Base-by-base conservation (phyloP, 2,888 invertebrate species). In the Drepanosiphum platanoidis region DNA sequence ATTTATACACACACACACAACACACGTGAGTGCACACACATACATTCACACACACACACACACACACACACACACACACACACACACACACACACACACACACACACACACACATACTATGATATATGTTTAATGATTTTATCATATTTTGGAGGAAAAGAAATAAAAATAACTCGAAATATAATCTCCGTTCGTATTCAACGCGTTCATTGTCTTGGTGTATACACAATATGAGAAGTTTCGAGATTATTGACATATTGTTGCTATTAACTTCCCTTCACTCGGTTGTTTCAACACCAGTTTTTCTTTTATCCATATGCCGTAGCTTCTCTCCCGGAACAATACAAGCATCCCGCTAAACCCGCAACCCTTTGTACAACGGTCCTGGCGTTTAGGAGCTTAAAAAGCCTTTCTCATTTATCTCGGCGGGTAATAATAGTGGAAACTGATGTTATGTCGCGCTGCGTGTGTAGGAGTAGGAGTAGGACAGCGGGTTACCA, bases 401-500 rank as follows among this genome's bases (percentile, higher is more conserved):
- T 84, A 84, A 84, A 84, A 84, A 84, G 83, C 83, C 83, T 75
- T 84, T 84, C 83, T 84, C 83, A 75, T 84, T 84, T 77, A 84
- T 84, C 83, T 84, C 83, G 75, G 66, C 68, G 83, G 83, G 83
- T 84, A 84, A 83, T 83, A 83, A 84, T 84, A 77, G 75, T 84
- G 75, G 36, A 84, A 84, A 84, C 83, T 75, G 83, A 75, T 84
- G 83, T 84, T 68, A 75, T 84, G 83, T 84, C 83, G 36, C 83
- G 68, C 83, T 68, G 83, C 66, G 75, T 68, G 75, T 52, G 70
- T 74, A 74, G 61, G 58, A 61, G 70, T 74, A 74, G 61, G 58
- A 61, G 71, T 39, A n/a, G 74, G 52, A 46, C 66, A 36, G 74
- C 83, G 61, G 61, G 83, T 84, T 75, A 75, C 75, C 83, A 75